Conservation (phyloP, 2,888 invertebrate genomes). For the Chloroclystis v-ata region DNA sequence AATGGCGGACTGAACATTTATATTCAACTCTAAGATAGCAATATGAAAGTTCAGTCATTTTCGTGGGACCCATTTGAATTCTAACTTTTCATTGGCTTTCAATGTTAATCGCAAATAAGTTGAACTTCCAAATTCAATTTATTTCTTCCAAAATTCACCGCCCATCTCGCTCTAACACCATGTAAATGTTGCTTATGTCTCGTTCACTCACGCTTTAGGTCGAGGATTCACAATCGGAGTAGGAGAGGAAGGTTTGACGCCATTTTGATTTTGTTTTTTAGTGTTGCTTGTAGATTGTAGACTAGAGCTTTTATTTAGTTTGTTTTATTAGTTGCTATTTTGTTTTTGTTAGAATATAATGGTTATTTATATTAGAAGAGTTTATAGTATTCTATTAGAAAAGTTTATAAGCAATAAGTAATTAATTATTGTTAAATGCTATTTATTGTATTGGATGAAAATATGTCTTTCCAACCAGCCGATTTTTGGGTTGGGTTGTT, state of each 20-base stretch:
- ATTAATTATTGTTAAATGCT: too few relatives aligned
- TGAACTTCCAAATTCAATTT: background rate
- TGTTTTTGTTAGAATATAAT: background rate
- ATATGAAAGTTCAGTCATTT: slow-evolving; percentile 13
- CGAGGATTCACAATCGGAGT: slow-evolving; percentile 71
- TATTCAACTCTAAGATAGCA: background rate
- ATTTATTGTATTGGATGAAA: too few relatives aligned
- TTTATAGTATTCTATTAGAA: too few relatives aligned
- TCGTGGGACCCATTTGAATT: background rate
- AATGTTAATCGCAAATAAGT: slow-evolving; percentile 16
- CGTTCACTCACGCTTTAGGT: slow-evolving; percentile 67
- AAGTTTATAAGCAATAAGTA: too few relatives aligned
- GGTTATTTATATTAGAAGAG: too few relatives aligned
- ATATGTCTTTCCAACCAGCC: too few relatives aligned
- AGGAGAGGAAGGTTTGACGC: slow-evolving; percentile 74
- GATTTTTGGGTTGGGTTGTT: too few relatives aligned
- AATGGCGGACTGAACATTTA: slow-evolving; percentile 4
- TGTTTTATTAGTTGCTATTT: slow-evolving; percentile 14
- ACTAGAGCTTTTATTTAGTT: slow-evolving; percentile 31
- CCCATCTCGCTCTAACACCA: slow-evolving; percentile 70
- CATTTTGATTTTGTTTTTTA: slow-evolving; percentile 36
- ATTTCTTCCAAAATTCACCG: background rate
- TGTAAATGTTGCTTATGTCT: slow-evolving; percentile 76
- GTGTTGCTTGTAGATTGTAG: slow-evolving; percentile 34
- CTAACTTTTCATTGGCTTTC: slow-evolving; percentile 26